Evolutionary conservation across 2,797 vertebrate species (phyloP).

Genomic region (Eidolon dupreanum): DNA sequence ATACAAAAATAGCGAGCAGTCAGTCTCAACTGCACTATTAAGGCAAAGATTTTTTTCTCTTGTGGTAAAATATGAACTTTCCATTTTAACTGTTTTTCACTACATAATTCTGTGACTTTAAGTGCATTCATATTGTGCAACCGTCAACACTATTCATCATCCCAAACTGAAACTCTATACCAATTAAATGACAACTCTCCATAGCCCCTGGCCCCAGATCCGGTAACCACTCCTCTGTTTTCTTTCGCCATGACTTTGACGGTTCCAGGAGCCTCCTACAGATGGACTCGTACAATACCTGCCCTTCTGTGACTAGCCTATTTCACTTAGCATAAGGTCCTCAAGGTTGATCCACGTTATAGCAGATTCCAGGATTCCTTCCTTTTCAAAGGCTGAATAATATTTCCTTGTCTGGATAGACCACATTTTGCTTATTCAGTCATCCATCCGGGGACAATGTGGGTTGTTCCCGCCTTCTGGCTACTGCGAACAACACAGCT

Average conservation of each 20-base stretch:
- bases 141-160: background rate
- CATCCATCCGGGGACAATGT: accelerated
- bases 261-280: background rate
- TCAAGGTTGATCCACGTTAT: background rate
- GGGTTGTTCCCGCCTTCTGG: background rate
- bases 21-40: background rate
- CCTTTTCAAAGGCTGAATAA: background rate
- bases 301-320: background rate
- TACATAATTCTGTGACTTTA: background rate
- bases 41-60: background rate
- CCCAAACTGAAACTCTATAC: background rate
- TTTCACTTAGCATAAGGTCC: background rate
- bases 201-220: too few relatives aligned
- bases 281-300: accelerated
- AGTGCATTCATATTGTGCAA: background rate
- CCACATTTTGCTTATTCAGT: too few relatives aligned
- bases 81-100: background rate
- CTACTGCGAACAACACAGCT: background rate
- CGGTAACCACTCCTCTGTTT: background rate
- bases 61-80: background rate
- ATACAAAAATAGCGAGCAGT: background rate
- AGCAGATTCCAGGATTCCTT: background rate
- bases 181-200: too few relatives aligned
- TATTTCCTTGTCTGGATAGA: accelerated
- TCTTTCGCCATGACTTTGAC: background rate